These are phyloP conservation scores for Lingula anatina DNA, from an alignment of 2,888 invertebrate species.

Conservation along the genomic window DNA sequence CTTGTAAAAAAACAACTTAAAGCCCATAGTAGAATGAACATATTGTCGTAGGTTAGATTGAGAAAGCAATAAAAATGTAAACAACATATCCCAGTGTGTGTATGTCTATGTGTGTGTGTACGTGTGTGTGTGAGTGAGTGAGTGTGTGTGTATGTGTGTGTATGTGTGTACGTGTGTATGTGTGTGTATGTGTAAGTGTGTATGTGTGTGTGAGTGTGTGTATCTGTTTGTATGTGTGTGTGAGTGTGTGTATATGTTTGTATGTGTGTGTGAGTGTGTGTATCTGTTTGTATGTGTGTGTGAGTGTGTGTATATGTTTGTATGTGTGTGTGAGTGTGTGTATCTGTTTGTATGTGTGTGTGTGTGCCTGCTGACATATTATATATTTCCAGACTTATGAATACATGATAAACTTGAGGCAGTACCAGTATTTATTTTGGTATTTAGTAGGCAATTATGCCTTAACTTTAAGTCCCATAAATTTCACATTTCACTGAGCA, in stretches of 20 bases:
- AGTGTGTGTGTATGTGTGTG: no score
- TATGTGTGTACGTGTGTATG: background rate
- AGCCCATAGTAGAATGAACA: no score
- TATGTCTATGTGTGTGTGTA: background rate
- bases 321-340: slow-evolving; percentile 5
- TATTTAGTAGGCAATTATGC: no score
- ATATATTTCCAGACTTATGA: no score
- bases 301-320: slow-evolving; percentile 3
- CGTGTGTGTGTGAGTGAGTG: slow-evolving; percentile 1
- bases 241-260: slow-evolving; percentile 2
- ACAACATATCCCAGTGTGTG: no score
- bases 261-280: slow-evolving; percentile 2
- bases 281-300: slow-evolving; percentile 6
- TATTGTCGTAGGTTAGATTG: no score
- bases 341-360: background rate
- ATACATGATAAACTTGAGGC: no score
- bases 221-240: slow-evolving; percentile 3
- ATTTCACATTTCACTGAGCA: no score
- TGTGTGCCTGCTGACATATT: slow-evolving; percentile 10
- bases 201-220: background rate
- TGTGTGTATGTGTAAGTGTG: background rate
- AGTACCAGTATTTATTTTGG: no score
- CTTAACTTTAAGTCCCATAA: no score
- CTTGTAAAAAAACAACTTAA: no score
- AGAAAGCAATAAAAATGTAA: no score